phyloP scores from a whole-genome alignment of 2,113 vertebrate genomes.

The Mastomys natalensis region DNA sequence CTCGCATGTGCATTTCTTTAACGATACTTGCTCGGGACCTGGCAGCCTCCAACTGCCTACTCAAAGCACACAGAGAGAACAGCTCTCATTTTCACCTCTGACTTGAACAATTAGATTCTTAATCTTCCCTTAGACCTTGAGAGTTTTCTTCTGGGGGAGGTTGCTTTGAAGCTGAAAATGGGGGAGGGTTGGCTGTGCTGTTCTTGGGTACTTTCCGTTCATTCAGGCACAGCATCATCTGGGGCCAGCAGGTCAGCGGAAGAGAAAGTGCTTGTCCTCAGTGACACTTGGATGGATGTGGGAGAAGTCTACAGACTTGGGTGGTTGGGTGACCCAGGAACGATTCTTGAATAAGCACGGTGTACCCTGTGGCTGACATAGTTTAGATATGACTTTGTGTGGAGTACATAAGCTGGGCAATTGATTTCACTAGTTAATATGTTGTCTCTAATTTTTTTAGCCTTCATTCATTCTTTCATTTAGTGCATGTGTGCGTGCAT shows the following conservation, averaged over 20 bases:
- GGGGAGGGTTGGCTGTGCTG: neutral
- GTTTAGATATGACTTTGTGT: neutral
- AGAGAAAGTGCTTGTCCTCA: slow-evolving; percentile 51
- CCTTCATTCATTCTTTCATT: no score
- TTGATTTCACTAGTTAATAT: slow-evolving; percentile 13
- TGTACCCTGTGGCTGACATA: neutral
- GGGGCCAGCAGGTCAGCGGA: slow-evolving; percentile 40
- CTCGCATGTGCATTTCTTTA: neutral
- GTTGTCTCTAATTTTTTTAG: neutral
- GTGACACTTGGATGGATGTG: slow-evolving; percentile 8
- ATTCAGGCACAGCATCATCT: neutral
- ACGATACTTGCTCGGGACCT: neutral
- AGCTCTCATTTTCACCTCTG: neutral
- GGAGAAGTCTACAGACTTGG: slow-evolving; percentile 22
- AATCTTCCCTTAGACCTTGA: slow-evolving; percentile 30
- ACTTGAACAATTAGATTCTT: slow-evolving; percentile 23
- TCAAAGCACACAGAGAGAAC: neutral
- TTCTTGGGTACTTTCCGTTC: slow-evolving; percentile 61
- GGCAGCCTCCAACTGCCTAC: neutral
- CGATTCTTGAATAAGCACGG: slow-evolving; percentile 4
- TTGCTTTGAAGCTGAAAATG: slow-evolving; percentile 60
- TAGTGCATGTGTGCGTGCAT: no score
- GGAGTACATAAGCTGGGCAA: neutral
- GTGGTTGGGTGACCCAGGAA: slow-evolving; percentile 43
- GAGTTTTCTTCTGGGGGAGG: neutral